Percentiles rank a stretch among this genome's conserved stretches.
These are phyloP conservation scores for Ochropleura leucogaster DNA, from an alignment of 2,888 invertebrate genomes.

Conservation along the genomic window DNA sequence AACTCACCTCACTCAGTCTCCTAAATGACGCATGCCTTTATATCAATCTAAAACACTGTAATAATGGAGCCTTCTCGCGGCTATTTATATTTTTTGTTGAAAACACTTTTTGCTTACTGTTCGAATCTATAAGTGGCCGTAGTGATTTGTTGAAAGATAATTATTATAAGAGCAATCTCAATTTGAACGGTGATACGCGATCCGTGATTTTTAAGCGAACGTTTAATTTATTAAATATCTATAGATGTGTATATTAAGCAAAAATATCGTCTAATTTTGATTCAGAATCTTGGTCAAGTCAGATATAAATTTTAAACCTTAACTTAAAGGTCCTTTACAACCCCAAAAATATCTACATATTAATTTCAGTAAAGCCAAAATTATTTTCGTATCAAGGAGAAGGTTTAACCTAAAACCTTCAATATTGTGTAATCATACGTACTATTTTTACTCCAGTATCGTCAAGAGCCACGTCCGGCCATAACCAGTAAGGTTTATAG, in stretches of 20 bases:
- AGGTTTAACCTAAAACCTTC: constrained; percentile 11
- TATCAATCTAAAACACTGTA: constrained; percentile 24
- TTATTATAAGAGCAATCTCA: neutral
- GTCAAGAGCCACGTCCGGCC: constrained; percentile 36
- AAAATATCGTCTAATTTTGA: neutral
- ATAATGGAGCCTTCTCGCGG: constrained; percentile 20
- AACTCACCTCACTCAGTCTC: constrained; percentile 31
- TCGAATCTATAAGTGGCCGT: neutral
- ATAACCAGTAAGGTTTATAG: constrained; percentile 57
- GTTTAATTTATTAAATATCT: neutral
- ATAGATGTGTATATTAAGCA: neutral
- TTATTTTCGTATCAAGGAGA: constrained; percentile 12
- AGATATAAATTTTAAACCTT: neutral
- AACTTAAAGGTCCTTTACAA: neutral
- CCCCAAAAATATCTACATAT: neutral
- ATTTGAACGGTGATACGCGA: neutral
- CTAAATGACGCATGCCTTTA: constrained; percentile 29
- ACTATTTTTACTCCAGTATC: constrained; percentile 34
- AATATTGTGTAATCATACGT: constrained; percentile 22
- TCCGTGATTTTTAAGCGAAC: neutral
- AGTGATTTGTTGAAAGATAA: neutral
- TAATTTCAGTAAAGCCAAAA: neutral
- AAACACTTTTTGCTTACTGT: neutral
- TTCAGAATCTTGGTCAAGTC: neutral
- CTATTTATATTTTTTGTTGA: constrained; percentile 5